Conservation (phyloP, 2,113 vertebrate genomes). For the Saguinus midas region DNA sequence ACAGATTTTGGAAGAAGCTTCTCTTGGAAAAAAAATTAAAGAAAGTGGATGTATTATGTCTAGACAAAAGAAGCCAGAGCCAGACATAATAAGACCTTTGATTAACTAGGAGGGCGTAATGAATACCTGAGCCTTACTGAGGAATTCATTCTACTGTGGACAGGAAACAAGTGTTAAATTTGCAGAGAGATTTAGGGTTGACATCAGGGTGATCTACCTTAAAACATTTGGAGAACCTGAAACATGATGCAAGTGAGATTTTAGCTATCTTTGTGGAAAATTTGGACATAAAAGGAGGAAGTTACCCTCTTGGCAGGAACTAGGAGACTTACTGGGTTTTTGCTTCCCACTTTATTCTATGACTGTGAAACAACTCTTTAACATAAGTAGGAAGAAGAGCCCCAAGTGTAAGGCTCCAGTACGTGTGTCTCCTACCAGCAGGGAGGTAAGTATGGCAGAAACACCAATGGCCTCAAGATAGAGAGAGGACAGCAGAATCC, state of each 20-base stretch:
- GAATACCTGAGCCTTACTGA: not conserved
- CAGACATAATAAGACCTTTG: not conserved
- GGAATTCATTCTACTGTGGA: not conserved
- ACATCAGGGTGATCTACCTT: not conserved
- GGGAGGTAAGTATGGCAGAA: not conserved
- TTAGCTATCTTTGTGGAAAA: not conserved
- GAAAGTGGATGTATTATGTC: not conserved
- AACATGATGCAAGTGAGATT: not conserved
- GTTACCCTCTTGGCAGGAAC: not conserved
- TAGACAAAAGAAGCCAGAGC: not conserved
- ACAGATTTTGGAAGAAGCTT: not conserved
- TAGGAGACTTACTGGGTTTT: not conserved
- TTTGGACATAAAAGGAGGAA: not conserved
- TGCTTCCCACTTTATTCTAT: not conserved
- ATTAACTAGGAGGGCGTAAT: not conserved
- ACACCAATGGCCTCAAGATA: not conserved
- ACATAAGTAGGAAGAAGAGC: not conserved
- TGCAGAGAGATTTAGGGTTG: not conserved
- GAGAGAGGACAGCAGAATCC: not conserved
- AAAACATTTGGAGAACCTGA: not conserved
- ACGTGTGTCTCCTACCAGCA: not conserved
- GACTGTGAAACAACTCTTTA: not conserved
- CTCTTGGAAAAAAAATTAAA: not conserved
- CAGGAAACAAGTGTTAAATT: not conserved
- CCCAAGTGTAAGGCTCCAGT: not conserved